These are phyloP conservation scores for Drosophila chauvacae DNA, from an alignment of 1,140 invertebrate species.

Conservation along the genomic window DNA sequence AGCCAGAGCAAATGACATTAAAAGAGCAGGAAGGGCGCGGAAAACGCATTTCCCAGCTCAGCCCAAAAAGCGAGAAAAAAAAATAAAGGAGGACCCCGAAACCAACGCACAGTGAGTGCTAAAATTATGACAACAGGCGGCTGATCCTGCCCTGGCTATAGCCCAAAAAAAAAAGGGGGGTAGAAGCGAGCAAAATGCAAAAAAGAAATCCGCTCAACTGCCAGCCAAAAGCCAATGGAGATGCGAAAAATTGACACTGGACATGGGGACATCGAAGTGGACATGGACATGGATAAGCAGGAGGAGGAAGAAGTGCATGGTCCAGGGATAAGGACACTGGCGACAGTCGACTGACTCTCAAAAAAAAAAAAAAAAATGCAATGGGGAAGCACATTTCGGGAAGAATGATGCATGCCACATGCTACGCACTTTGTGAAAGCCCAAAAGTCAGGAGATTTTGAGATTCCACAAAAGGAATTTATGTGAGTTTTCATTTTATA, in stretches of 20 bases:
- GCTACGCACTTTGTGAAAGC: conserved; percentile 48
- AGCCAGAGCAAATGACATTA: conserved; percentile 45
- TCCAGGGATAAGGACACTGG: conserved; percentile 32
- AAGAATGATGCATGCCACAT: conserved; percentile 67
- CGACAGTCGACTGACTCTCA: conserved; percentile 54
- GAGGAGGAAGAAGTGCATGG: conserved; percentile 9
- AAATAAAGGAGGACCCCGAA: conserved; percentile 9
- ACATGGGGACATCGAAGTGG: conserved; percentile 56
- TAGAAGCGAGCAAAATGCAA: conserved; percentile 26
- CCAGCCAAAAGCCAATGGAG: conserved; percentile 52
- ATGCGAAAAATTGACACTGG: conserved; percentile 60
- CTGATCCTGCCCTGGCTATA: conserved; percentile 37
- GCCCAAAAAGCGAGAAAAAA: conserved; percentile 1
- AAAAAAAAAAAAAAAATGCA: conserved; percentile 28
- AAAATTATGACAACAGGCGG: conserved; percentile 68
- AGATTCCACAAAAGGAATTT: conserved; percentile 9
- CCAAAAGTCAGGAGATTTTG: conserved; percentile 21
- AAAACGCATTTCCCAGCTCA: conserved; percentile 59
- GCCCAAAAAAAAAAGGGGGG: conserved; percentile 21
- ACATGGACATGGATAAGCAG: conserved; percentile 8
- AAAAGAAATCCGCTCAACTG: conserved; percentile 43
- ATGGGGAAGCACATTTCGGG: conserved; percentile 24
- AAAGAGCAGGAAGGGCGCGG: conserved; percentile 26
- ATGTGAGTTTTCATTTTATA: neutral
- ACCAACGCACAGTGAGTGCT: conserved; percentile 64